Evolutionary conservation across 1,140 invertebrate genomes (phyloP).

Genomic region (Drosophila guanche): DNA sequence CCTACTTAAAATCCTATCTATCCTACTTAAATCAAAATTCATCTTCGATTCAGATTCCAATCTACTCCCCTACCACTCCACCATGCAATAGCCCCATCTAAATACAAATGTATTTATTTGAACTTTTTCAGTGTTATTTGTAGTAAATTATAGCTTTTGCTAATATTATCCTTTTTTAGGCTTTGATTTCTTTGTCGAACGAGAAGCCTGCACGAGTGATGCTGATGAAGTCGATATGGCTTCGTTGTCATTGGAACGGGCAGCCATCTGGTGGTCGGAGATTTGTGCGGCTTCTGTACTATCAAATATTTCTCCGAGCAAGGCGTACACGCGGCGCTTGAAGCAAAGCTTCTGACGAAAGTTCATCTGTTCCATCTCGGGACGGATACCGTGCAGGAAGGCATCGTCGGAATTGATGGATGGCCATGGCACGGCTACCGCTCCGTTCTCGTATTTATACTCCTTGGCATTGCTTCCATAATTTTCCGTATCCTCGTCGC

Average conservation of each 20-base stretch:
- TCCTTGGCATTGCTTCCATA: background rate
- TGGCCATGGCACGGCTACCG: background rate
- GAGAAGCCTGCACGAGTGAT: background rate
- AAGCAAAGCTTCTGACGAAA: slow-evolving; percentile 74
- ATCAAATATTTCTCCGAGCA: slow-evolving; percentile 67
- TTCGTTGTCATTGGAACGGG: slow-evolving; percentile 1
- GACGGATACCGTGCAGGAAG: slow-evolving; percentile 68
- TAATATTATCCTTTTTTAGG: no score
- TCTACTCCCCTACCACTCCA: no score
- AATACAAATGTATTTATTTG: background rate
- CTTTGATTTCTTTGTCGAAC: background rate
- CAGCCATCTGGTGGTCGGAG: slow-evolving; percentile 9
- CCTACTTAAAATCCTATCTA: no score
- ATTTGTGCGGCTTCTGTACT: background rate
- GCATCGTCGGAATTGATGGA: slow-evolving; percentile 64
- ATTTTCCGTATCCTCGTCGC: background rate
- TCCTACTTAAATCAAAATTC: slow-evolving; percentile 25
- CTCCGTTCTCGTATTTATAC: background rate
- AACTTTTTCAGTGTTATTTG: background rate
- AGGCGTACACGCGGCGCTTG: slow-evolving; percentile 71
- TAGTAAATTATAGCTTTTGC: no score
- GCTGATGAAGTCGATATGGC: background rate
- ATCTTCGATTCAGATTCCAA: no score
- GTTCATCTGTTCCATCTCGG: slow-evolving; percentile 74
- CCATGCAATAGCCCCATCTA: no score